Evolutionary conservation across 2,888 invertebrate species (phyloP), one percentile per base, ranked within the genome.

Genomic region (Plagodis dolabraria): DNA sequence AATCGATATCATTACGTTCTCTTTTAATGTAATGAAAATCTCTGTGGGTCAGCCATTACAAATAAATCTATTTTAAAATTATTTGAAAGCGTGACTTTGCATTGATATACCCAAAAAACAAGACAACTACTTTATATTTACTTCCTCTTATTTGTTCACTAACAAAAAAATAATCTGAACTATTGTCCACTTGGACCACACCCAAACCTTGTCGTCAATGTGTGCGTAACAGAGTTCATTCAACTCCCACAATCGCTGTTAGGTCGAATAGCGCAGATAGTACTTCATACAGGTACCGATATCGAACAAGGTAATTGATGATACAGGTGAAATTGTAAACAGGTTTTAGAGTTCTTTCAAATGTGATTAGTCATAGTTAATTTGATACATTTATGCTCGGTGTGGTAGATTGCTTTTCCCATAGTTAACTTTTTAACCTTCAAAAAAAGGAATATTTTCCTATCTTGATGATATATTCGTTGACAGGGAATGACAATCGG

Each of bases 141-240:
- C 6, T 36, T 49, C 38, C 49, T 45, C 10, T 10, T 11, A 10
- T 42, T 34, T 51, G 43, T 51, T 10, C 40, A 40, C 5, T 49
- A 34, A 52, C 44, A 52, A 43, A 52, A n/a, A 52, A 52, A 49
- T 9, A 6, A 47, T 11, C 33, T 43, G 10, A 7, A 36, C 51
- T 44, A 46, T 44, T 12, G 38, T 9, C 54, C 9, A 38, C 61
- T 71, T 67, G 62, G 7, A 60, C 69, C 72, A 63, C 50, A 65
- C 64, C 40, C 54, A 47, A 44, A 63, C 70, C 73, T 47, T 22
- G 35, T 34, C 12, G 57, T 60, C 47, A 36, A 53, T 68, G 61
- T 60, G 64, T 61, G 77, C 72, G 76, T 76, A 70, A 68, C 64
- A 48, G 58, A 71, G 83, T 67, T 75, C 79, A 67, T 78, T 79